Evolutionary conservation across 2,113 vertebrate genomes (phyloP), one percentile per base, ranked within the genome.

Genomic region (Hyaena hyaena): DNA sequence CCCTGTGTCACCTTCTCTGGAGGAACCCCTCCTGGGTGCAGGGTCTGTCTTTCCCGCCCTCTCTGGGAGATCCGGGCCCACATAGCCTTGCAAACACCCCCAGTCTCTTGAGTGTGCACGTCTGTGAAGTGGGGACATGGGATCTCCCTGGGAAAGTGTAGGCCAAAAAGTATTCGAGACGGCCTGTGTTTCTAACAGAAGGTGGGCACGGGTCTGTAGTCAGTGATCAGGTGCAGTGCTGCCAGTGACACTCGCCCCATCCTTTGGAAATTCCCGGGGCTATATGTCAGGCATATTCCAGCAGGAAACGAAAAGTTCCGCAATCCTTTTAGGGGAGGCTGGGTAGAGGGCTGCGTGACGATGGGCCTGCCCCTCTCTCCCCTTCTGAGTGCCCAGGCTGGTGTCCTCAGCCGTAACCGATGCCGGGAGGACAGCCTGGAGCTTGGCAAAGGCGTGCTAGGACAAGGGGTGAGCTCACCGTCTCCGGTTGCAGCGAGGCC

Each of bases 391-490:
- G 26, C 35, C 61, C 45, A 24, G 63, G 26, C 77, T 21, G 53
- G 77, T 53, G 0, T 65, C n/a, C 63, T 58, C 23, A 16, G 86
- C 33, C 39, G 28, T 69, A 66, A 0, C 14, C 15, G 0, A 1
- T 0, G 0, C 31, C 17, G 9, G 15, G 61, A 82, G 84, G 71
- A 50, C 84, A 84, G 85, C 0, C 10, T 71, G 88, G 83, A 65
- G 65, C 80, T 93, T 66, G 89, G 95, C 95, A 93, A n/a, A 68
- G 65, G 86, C 21, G 2, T 31, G 92, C 81, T 55, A 77, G 79
- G 74, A 82, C 80, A 14, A 95, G 61, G 53, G 63, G 66, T 89
- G 85, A 96, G 91, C 61, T 93, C 96, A 85, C 91, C 10, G 15
- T 74, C 96, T 94, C 84, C 1, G 21, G 66, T 15, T 86, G 93